These are phyloP conservation scores for Genyomyrus donnyi DNA, from an alignment of 2,113 vertebrate genomes.

Conservation along the genomic window DNA sequence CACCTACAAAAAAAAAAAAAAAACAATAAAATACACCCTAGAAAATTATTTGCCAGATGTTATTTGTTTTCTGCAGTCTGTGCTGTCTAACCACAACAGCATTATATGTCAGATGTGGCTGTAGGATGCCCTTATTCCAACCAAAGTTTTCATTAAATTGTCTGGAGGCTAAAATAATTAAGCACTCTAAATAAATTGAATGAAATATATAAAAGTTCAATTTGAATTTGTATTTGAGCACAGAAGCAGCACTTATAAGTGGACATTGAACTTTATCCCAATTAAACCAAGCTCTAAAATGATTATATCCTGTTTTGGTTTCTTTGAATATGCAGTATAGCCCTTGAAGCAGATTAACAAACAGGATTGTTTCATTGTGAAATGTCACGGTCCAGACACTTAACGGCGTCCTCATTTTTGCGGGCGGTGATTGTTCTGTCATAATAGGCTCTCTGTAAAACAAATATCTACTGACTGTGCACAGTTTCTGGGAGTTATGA, in stretches of 20 bases:
- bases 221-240: not conserved
- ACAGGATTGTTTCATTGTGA: not conserved
- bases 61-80: not conserved
- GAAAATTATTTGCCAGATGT: constrained; percentile 8
- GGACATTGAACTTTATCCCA: not conserved
- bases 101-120: constrained; percentile 7
- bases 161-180: constrained; percentile 5
- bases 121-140: not conserved
- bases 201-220: not conserved
- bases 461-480: not conserved
- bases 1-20: not conserved
- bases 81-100: not conserved
- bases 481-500: not conserved
- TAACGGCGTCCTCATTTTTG: not conserved
- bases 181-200: not conserved
- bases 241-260: not conserved
- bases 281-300: not conserved
- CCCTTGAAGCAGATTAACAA: not conserved
- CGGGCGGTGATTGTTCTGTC: not conserved
- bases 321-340: not conserved
- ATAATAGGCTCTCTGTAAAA: not conserved
- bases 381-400: not conserved
- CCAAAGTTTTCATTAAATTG: constrained; percentile 13
- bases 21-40: not conserved
- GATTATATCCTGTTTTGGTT: constrained; percentile 1